phyloP scores from a whole-genome alignment of 2,797 vertebrate genomes.

The Chromis chromis region DNA sequence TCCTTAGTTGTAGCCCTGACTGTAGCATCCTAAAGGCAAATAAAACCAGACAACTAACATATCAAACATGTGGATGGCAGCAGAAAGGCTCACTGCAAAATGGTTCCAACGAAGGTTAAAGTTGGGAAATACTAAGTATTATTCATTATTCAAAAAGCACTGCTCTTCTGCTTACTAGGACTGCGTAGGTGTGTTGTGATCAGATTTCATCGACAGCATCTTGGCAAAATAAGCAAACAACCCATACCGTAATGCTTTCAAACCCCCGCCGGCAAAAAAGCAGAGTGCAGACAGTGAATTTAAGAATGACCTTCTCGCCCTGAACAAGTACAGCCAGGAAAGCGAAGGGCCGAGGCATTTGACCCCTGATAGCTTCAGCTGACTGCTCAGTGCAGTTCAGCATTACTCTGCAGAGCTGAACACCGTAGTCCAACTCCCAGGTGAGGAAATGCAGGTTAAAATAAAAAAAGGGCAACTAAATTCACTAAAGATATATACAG shows the following conservation, averaged over 20 bases:
- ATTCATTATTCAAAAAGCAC: too few species aligned
- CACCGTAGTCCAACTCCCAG: background rate
- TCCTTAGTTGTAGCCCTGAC: too few species aligned
- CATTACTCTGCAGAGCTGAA: background rate
- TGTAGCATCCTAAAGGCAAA: too few species aligned
- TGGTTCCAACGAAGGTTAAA: background rate
- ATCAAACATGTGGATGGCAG: too few species aligned
- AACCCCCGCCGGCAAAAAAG: background rate
- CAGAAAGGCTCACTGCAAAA: background rate
- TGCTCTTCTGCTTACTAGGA: background rate
- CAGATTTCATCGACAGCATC: too few species aligned
- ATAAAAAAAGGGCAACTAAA: background rate
- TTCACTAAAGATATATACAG: background rate
- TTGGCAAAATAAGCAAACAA: background rate
- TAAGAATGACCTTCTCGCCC: slow-evolving; percentile 19
- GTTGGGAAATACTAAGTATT: background rate
- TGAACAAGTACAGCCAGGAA: background rate
- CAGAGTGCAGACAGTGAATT: background rate
- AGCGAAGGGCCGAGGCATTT: background rate
- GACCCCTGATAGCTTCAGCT: slow-evolving; percentile 9
- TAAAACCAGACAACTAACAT: too few species aligned
- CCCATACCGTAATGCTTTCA: background rate
- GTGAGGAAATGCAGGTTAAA: slow-evolving; percentile 7
- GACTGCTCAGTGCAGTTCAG: background rate
- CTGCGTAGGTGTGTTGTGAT: background rate